phyloP scores from a whole-genome alignment of 92 coral and sea anemone genomes.

The Epizoanthus stellaris region DNA sequence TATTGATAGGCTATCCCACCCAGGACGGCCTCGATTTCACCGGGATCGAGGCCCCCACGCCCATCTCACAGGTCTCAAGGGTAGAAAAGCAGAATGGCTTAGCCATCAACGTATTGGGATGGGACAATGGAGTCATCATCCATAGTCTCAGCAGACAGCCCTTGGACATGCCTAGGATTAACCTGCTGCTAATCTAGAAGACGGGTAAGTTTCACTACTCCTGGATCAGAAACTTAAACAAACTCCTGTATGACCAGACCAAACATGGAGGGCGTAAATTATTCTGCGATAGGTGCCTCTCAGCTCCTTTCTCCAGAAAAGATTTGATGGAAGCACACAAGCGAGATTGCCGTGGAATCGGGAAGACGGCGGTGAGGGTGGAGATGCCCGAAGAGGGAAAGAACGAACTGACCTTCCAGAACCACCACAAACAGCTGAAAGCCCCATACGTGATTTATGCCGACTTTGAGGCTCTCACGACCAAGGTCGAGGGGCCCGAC shows the following conservation, averaged over 20 bases:
- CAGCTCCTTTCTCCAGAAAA: no score
- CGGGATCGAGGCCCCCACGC: constrained; percentile 19
- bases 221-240: not conserved
- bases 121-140: constrained; percentile 14
- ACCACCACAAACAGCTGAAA: constrained; percentile 26
- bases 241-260: not conserved
- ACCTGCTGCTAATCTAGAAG: constrained; percentile 18
- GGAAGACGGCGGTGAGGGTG: no score
- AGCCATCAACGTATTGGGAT: constrained; percentile 40
- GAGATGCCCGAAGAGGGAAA: no score
- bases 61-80: not conserved
- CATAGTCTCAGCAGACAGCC: constrained; percentile 9
- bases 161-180: constrained; percentile 19
- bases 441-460: constrained; percentile 30
- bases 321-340: no score
- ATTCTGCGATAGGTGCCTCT: no score
- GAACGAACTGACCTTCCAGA: no score
- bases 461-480: constrained; percentile 48
- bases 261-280: no score
- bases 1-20: not conserved
- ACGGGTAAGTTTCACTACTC: not conserved
- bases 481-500: not conserved
- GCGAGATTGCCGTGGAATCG: no score
- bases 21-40: not conserved
- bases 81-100: constrained; percentile 18